Evolutionary conservation across 2,888 invertebrate genomes (phyloP).

Genomic region (Ditula angustiorana): DNA sequence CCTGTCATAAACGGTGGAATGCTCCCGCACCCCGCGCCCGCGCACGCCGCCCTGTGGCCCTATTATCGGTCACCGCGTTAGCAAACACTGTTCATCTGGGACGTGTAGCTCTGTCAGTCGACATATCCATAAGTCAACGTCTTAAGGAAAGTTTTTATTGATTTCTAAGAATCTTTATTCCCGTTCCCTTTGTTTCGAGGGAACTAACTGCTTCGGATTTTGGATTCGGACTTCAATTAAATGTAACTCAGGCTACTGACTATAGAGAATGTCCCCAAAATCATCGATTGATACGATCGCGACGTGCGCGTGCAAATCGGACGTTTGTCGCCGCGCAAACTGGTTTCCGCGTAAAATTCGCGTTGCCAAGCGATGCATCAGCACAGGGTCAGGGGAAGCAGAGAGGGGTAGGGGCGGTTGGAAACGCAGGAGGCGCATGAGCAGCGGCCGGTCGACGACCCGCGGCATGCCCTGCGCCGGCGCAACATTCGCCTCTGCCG

Average conservation of each 20-base stretch:
- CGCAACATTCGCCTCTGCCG: slow-evolving; percentile 75
- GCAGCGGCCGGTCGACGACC: slow-evolving; percentile 82
- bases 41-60: slow-evolving; percentile 48
- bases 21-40: slow-evolving; percentile 51
- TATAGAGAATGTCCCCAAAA: slow-evolving; percentile 33
- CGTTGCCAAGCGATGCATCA: slow-evolving; percentile 82
- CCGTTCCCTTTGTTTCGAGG: background rate
- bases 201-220: background rate
- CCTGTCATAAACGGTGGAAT: slow-evolving; percentile 69
- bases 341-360: slow-evolving; percentile 83
- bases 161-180: background rate
- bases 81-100: slow-evolving; percentile 55
- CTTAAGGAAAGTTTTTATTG: slow-evolving; percentile 6
- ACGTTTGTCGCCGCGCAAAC: slow-evolving; percentile 74
- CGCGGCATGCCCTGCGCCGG: slow-evolving; percentile 78
- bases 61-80: slow-evolving; percentile 63
- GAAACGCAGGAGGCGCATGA: slow-evolving; percentile 81
- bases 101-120: slow-evolving; percentile 36
- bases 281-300: slow-evolving; percentile 54
- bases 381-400: slow-evolving; percentile 75
- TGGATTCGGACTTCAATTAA: too few relatives aligned
- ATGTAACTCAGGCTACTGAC: slow-evolving; percentile 10
- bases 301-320: slow-evolving; percentile 60
- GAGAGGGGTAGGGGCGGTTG: slow-evolving; percentile 62
- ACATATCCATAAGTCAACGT: slow-evolving; percentile 7